phyloP scores from a whole-genome alignment of 1,140 invertebrate species.

The Meloidogyne exigua region DNA sequence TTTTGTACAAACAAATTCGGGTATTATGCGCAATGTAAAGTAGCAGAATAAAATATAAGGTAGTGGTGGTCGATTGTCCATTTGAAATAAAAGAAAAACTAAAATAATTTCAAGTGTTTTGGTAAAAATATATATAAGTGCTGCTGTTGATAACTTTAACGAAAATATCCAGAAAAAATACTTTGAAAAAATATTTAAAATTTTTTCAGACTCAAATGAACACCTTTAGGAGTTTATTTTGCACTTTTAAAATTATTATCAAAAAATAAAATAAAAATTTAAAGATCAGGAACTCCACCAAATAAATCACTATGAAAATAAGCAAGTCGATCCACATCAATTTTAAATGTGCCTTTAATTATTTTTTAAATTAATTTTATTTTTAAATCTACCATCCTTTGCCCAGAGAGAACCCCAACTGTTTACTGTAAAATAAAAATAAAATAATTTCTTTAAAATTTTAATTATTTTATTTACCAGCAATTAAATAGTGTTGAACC shows the following conservation, averaged over 20 bases:
- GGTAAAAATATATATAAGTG: neutral
- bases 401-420: slow-evolving; percentile 30
- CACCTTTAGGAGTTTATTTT: neutral
- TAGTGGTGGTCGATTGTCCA: neutral
- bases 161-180: neutral
- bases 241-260: neutral
- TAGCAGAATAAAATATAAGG: too few species aligned
- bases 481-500: slow-evolving; percentile 23
- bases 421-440: slow-evolving; percentile 18
- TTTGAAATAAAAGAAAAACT: neutral
- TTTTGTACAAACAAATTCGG: slow-evolving; percentile 1
- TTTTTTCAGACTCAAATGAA: too few species aligned
- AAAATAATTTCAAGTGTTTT: neutral
- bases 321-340: slow-evolving; percentile 20
- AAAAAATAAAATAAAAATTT: neutral
- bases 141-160: neutral
- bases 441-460: neutral
- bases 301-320: slow-evolving; percentile 29
- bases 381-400: slow-evolving; percentile 23
- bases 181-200: too few species aligned
- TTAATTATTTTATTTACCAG: neutral
- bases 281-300: slow-evolving; percentile 29
- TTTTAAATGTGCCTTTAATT: slow-evolving; percentile 29
- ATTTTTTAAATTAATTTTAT: slow-evolving; percentile 2
- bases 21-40: neutral